These are phyloP conservation scores for Sminthopsis crassicaudata DNA, from an alignment of 2,113 vertebrate species.

Conservation along the genomic window DNA sequence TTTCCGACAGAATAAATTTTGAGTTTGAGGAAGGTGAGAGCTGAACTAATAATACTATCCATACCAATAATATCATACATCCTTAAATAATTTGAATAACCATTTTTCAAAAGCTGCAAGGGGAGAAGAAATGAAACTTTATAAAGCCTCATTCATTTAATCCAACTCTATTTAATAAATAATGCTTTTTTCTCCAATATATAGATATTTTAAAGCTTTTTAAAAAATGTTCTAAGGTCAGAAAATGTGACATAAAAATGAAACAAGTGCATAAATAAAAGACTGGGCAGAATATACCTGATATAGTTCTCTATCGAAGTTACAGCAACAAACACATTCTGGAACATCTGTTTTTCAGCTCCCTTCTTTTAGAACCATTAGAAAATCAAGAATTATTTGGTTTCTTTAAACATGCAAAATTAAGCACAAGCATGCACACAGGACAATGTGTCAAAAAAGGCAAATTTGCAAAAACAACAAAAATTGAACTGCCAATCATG, in stretches of 20 bases:
- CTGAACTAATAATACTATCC: background rate
- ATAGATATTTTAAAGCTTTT: conserved; percentile 40
- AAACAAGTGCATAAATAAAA: conserved; percentile 52
- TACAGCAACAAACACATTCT: conserved; percentile 53
- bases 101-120: background rate
- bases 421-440: conserved; percentile 56
- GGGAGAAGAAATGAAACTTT: background rate
- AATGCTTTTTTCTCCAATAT: background rate
- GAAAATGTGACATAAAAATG: conserved; percentile 37
- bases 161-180: conserved; percentile 13
- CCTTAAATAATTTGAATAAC: background rate
- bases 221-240: background rate
- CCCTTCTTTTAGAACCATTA: conserved; percentile 64
- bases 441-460: conserved; percentile 42
- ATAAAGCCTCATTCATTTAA: background rate
- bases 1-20: background rate
- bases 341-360: conserved; percentile 56
- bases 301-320: conserved; percentile 46
- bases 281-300: conserved; percentile 26
- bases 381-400: conserved; percentile 53
- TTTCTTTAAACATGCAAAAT: conserved; percentile 54
- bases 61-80: background rate
- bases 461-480: background rate
- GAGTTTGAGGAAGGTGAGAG: background rate
- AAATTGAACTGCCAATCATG: background rate